A percentile compares a stretch with the other conserved stretches of the same genome.
phyloP scores from a whole-genome alignment of 1,140 invertebrate species.

The Wiebesia pumilae region DNA sequence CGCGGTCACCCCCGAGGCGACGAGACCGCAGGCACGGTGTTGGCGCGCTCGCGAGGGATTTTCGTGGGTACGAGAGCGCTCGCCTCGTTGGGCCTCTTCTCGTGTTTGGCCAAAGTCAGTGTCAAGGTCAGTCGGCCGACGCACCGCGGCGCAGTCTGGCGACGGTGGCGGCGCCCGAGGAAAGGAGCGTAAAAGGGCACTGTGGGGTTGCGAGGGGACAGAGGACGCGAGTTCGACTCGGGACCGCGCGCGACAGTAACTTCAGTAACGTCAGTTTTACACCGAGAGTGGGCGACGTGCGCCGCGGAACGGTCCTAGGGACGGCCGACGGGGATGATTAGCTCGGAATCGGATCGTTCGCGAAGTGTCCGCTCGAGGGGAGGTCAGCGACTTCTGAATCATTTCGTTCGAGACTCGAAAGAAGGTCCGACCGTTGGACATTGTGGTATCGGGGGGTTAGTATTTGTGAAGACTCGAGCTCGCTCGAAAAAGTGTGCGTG shows the following conservation, averaged over 20 bases:
- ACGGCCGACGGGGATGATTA: too few species aligned
- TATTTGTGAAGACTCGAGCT: too few species aligned
- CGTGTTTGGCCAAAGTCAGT: constrained; percentile 69
- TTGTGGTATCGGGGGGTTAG: too few species aligned
- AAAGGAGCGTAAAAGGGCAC: constrained; percentile 32
- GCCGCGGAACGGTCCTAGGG: neutral
- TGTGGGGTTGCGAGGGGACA: neutral
- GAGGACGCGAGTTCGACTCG: neutral
- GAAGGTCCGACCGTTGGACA: too few species aligned
- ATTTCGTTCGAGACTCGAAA: too few species aligned
- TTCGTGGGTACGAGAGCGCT: neutral
- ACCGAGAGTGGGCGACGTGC: constrained; percentile 7
- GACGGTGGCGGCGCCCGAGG: constrained; percentile 47
- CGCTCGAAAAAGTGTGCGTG: too few species aligned
- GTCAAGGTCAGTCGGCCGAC: constrained; percentile 74
- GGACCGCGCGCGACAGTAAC: neutral
- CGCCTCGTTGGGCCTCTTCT: neutral
- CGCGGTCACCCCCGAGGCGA: too few species aligned
- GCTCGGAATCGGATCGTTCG: too few species aligned
- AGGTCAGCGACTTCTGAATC: too few species aligned
- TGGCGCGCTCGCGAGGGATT: neutral
- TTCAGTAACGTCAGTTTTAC: constrained; percentile 31
- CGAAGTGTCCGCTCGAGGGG: too few species aligned
- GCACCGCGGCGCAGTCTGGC: constrained; percentile 61
- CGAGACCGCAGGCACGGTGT: too few species aligned